phyloP scores from a whole-genome alignment of 2,797 vertebrate genomes.

The Coreius guichenoti region DNA sequence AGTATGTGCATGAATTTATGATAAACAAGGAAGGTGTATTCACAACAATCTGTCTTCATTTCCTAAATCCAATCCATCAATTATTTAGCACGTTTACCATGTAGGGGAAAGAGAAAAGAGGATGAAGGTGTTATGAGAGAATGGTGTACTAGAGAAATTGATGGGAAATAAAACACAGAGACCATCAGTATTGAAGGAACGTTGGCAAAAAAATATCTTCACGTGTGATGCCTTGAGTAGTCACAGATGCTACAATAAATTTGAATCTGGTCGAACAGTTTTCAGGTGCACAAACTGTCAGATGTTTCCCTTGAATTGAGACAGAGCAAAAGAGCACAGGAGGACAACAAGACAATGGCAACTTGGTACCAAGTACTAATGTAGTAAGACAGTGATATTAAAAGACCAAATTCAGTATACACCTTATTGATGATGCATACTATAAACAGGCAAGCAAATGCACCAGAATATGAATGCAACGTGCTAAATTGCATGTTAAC shows the following conservation, averaged over 20 bases:
- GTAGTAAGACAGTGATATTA: background rate
- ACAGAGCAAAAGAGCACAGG: background rate
- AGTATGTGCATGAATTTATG: constrained; percentile 5
- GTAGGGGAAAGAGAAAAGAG: constrained; percentile 33
- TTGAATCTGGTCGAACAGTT: background rate
- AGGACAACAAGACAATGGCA: background rate
- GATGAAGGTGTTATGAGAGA: constrained; percentile 32
- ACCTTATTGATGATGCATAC: background rate
- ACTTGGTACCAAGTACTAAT: background rate
- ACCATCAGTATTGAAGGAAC: background rate
- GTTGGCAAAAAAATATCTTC: background rate
- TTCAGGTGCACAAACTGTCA: background rate
- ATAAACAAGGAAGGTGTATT: constrained; percentile 22
- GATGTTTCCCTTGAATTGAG: background rate
- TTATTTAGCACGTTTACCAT: background rate
- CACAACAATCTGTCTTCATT: constrained; percentile 21
- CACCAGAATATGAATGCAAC: background rate
- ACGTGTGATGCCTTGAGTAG: background rate
- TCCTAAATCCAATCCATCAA: constrained; percentile 17
- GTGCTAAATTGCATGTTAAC: background rate
- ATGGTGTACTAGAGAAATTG: constrained; percentile 24
- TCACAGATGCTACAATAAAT: background rate
- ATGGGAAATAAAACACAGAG: background rate
- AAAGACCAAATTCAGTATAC: background rate
- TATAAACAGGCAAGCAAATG: background rate